These are phyloP conservation scores for Rhinogobio ventralis DNA, from an alignment of 2,797 vertebrate species.

Conservation along the genomic window DNA sequence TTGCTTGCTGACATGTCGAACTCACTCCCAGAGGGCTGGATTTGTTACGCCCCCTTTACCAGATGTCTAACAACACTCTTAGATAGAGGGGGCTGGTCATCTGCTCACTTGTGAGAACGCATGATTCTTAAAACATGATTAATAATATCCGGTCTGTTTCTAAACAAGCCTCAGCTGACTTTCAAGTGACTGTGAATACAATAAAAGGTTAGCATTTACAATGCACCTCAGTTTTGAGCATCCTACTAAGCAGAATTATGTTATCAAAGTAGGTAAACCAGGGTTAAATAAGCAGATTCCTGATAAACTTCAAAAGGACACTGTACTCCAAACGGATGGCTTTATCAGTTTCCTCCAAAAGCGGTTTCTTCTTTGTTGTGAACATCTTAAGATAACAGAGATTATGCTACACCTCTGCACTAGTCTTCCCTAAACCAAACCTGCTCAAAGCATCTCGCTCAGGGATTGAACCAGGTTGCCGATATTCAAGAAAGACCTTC, in stretches of 20 bases:
- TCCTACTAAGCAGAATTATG: background rate
- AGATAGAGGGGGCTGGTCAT: slow-evolving; percentile 31
- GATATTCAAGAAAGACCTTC: slow-evolving; percentile 40
- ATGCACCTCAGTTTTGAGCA: background rate
- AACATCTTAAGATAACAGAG: slow-evolving; percentile 31
- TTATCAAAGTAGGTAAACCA: background rate
- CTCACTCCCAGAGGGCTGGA: slow-evolving; percentile 55
- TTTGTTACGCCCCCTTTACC: slow-evolving; percentile 50
- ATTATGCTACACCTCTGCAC: slow-evolving; percentile 29
- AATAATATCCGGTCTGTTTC: slow-evolving; percentile 24
- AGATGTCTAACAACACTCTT: slow-evolving; percentile 56
- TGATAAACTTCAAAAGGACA: background rate
- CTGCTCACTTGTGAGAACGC: slow-evolving; percentile 22
- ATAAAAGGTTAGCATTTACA: background rate
- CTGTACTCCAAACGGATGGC: background rate
- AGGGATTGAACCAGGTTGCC: slow-evolving; percentile 1
- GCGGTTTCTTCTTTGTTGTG: slow-evolving; percentile 23
- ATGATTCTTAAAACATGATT: slow-evolving; percentile 33
- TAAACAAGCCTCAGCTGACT: slow-evolving; percentile 35
- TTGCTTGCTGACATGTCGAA: slow-evolving; percentile 51
- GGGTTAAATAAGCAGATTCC: background rate
- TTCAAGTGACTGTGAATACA: slow-evolving; percentile 18
- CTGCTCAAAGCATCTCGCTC: background rate
- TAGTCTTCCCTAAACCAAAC: background rate
- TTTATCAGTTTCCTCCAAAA: slow-evolving; percentile 52